Conservation (phyloP, 2,888 invertebrate genomes). For the Plagodis pulveraria region DNA sequence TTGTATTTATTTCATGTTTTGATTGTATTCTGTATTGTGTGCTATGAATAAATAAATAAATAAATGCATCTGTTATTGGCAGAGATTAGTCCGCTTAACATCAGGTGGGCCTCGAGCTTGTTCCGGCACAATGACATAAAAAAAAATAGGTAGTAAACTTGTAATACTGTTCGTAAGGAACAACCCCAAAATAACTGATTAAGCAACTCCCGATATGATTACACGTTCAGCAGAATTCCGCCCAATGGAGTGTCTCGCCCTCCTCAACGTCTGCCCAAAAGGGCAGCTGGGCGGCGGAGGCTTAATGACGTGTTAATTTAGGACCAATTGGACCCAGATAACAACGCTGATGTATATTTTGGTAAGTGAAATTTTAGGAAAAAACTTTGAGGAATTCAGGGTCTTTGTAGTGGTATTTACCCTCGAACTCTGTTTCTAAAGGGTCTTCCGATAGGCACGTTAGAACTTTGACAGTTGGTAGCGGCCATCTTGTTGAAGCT, state of each 20-base stretch:
- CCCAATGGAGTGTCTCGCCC: slow-evolving; percentile 21
- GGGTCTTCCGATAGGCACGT: too few relatives aligned
- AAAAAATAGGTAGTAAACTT: too few relatives aligned
- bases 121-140: too few relatives aligned
- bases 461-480: too few relatives aligned
- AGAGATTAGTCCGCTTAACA: too few relatives aligned
- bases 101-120: too few relatives aligned
- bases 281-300: slow-evolving; percentile 41
- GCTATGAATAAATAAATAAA: too few relatives aligned
- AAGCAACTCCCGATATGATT: slow-evolving; percentile 19
- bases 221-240: slow-evolving; percentile 23
- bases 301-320: slow-evolving; percentile 59
- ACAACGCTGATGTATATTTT: slow-evolving; percentile 24
- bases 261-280: slow-evolving; percentile 42
- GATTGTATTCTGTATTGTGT: too few relatives aligned
- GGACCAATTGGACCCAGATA: slow-evolving; percentile 46
- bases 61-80: too few relatives aligned
- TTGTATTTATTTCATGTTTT: too few relatives aligned
- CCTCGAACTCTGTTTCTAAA: neutral
- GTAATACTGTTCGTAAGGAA: neutral
- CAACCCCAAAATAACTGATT: slow-evolving; percentile 11
- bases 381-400: slow-evolving; percentile 4
- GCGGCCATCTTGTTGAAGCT: too few relatives aligned
- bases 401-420: neutral
- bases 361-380: slow-evolving; percentile 29